These are phyloP conservation scores for Tromatobia lineatoria DNA, from an alignment of 2,888 invertebrate species.

Conservation along the genomic window DNA sequence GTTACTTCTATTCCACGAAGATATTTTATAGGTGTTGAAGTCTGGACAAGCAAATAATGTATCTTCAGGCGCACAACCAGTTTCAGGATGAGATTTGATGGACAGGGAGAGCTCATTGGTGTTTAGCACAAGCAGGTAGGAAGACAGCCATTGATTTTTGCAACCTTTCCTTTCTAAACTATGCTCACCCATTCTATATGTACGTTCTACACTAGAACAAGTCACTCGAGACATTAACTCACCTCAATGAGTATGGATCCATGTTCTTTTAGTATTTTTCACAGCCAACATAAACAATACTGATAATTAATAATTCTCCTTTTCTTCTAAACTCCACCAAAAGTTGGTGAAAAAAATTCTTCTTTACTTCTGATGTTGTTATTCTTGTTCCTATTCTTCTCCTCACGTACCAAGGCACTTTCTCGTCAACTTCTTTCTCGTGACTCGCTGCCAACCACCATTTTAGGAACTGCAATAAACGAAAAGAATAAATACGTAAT, in stretches of 20 bases:
- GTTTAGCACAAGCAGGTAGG: slow-evolving; percentile 44
- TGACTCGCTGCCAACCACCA: slow-evolving; percentile 64
- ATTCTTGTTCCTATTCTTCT: slow-evolving; percentile 30
- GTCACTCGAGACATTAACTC: slow-evolving; percentile 61
- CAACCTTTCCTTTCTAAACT: slow-evolving; percentile 55
- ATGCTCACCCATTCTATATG: neutral
- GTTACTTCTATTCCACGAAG: too few species aligned
- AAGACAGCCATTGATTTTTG: slow-evolving; percentile 22
- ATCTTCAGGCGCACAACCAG: neutral
- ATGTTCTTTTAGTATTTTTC: slow-evolving; percentile 70
- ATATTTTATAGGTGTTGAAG: too few species aligned
- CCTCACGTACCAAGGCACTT: slow-evolving; percentile 39
- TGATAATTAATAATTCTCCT: slow-evolving; percentile 40
- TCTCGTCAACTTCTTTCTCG: slow-evolving; percentile 69
- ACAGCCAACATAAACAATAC: slow-evolving; percentile 67
- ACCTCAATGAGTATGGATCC: slow-evolving; percentile 83
- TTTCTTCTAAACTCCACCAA: neutral
- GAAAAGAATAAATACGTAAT: neutral
- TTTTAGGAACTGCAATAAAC: slow-evolving; percentile 69
- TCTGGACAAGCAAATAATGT: neutral
- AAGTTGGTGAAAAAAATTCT: neutral
- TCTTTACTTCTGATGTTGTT: slow-evolving; percentile 9
- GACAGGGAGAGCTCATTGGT: neutral
- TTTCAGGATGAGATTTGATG: slow-evolving; percentile 20
- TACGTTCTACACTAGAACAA: neutral